Evolutionary conservation across 2,797 vertebrate species (phyloP), one percentile per base, ranked within the genome.

Genomic region (Falco peregrinus): DNA sequence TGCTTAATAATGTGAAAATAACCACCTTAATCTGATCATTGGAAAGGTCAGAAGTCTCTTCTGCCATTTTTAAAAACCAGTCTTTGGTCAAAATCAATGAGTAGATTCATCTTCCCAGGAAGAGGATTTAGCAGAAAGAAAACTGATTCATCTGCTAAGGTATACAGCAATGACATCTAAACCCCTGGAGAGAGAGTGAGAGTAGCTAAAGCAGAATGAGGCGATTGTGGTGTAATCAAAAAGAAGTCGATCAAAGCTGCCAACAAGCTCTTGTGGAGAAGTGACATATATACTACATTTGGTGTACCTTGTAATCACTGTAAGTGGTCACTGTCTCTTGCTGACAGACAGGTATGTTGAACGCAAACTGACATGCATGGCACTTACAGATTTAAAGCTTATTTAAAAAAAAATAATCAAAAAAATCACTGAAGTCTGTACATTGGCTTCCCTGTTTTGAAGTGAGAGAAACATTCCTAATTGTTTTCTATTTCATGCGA

Each of bases 1-100:
- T 99, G 98, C 97, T 98, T 99, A 99, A 98, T 98, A 98, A 97
- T 96, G 98, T 99, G 98, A 98, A 99, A 98, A 98, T 98, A 98
- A 86, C 94, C 96, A 95, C 97, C 95, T 96, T 98, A 98, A 99
- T 99, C 97, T 96, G 97, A 99, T 99, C 97, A 98, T 98, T 98
- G 98, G 97, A 98, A 99, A 99, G 98, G 98, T 99, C 98, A 98
- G 97, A 98, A 98, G 97, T 98, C 95, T 98, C 95, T 98, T 98
- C 97, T 98, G 97, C 98, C 98, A 97, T 93, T 95, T 97, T 97
- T 93, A 95, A 98, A 98, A 96, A 98, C 96, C 98, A 97, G 98
- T 98, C 97, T 97, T 97, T 92, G 93, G 98, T 99, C 98, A 98
- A 98, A 98, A 97, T 98, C 97, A 97, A 96, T 98, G 95, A 97